Evolutionary conservation across 2,888 invertebrate genomes (phyloP).

Genomic region (Plutella xylostella): DNA sequence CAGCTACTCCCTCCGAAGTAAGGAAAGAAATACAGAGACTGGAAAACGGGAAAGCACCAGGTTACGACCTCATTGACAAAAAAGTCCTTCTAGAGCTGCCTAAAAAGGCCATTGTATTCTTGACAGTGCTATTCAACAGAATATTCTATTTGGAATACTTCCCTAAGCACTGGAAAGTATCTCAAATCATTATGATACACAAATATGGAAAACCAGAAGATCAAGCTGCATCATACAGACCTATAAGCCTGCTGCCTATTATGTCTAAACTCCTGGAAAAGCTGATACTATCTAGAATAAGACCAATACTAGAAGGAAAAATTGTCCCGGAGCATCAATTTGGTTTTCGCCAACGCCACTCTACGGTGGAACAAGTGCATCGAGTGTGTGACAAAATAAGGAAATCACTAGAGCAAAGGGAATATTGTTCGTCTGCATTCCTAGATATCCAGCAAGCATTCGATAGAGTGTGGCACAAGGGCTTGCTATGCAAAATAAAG

Average conservation of each 20-base stretch:
- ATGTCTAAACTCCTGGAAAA: conserved; percentile 5
- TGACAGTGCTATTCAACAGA: not conserved
- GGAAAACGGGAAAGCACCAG: conserved; percentile 28
- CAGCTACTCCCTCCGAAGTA: no score
- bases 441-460: conserved; percentile 21
- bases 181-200: conserved; percentile 5
- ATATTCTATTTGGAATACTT: not conserved
- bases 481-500: conserved; percentile 18
- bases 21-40: conserved; percentile 16
- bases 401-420: conserved; percentile 13
- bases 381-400: conserved; percentile 15
- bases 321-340: conserved; percentile 13
- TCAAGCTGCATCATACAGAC: not conserved
- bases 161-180: conserved; percentile 1
- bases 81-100: not conserved
- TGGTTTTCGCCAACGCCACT: conserved; percentile 12
- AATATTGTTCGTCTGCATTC: conserved; percentile 20
- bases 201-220: not conserved
- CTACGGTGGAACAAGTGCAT: conserved; percentile 18
- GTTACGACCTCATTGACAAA: not conserved
- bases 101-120: not conserved
- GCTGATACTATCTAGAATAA: conserved; percentile 10
- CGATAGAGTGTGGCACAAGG: conserved; percentile 21
- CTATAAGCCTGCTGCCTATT: conserved; percentile 1
- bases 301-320: conserved; percentile 5